Base-by-base conservation (phyloP, 23 tunicate genomes). In the Halocynthia aurantium region DNA sequence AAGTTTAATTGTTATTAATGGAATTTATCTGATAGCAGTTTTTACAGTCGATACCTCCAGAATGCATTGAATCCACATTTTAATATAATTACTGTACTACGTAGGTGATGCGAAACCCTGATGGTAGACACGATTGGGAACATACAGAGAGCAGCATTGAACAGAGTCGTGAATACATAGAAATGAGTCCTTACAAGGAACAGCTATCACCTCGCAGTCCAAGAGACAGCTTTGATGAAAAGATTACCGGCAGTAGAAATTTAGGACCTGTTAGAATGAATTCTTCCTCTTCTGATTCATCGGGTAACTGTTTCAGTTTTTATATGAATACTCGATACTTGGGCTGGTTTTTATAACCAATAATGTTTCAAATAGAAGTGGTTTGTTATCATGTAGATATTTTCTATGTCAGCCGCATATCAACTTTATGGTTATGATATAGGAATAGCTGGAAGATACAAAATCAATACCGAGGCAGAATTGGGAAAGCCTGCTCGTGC, bases 91-190 rank as follows among this genome's bases (percentile, higher is more conserved):
- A 31, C 44, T 31, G 44, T 31, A 31, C 44, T 31, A 31, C 5
- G 5, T 21, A 74, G 78, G 78, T 74, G 5, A 64, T 74, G 31
- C 6, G 78, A 8, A 74, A 74, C 22, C 62, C 62, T 54, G 78
- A 74, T 21, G 78, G 78, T 5, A 62, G 57, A 13, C 78, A 74
- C 62, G 64, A 74, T 15, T 74, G 78, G 78, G 78, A 74, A 49
- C 78, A 74, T 52, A 74, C 78, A 8, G 62, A 52, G 17, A 53
- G 64, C 55, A 74, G 78, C 31, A 52, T 74, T 11, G 78, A 74
- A 54, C 62, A 74, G 56, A 74, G 78, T 74, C 78, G 56, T 54
- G 78, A 74, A 74, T 74, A 54, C 78, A 56, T 54, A 8, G 78
- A 74, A 8, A 10, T 74, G 22, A 74, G 64, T 56, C 78, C 78